Percentiles rank a stretch among this genome's conserved stretches.
Evolutionary conservation across 2,888 invertebrate genomes (phyloP).

Genomic region (Tanytarsus gracilentus): DNA sequence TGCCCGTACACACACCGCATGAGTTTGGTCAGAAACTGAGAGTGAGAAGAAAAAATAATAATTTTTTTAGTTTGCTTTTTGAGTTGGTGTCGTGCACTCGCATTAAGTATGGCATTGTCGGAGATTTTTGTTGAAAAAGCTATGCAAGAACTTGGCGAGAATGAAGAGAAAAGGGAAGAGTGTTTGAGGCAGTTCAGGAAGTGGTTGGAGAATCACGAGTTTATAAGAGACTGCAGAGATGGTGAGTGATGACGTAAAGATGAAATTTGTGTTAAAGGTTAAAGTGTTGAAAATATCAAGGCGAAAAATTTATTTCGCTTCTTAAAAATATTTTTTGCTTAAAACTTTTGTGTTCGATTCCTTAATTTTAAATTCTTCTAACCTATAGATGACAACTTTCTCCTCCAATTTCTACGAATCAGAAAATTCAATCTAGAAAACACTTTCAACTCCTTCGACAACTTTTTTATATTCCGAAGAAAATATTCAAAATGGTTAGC

Average conservation of each 20-base stretch:
- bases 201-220: constrained; percentile 4
- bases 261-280: too few relatives aligned
- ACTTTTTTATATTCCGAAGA: constrained; percentile 6
- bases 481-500: constrained; percentile 23
- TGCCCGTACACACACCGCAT: too few relatives aligned
- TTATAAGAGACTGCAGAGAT: constrained; percentile 15
- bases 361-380: not conserved
- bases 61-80: too few relatives aligned
- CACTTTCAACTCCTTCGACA: constrained; percentile 6
- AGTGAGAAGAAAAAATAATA: too few relatives aligned
- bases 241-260: not conserved
- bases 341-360: not conserved
- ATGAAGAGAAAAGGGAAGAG: not conserved
- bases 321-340: not conserved
- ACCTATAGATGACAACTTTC: constrained; percentile 19
- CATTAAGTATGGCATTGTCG: constrained; percentile 10
- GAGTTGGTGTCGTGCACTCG: too few relatives aligned
- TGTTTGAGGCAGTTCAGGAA: not conserved
- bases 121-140: constrained; percentile 15
- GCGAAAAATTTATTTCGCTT: too few relatives aligned
- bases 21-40: too few relatives aligned
- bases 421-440: constrained; percentile 13
- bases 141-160: constrained; percentile 8
- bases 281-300: too few relatives aligned
- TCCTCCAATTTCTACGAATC: constrained; percentile 12